phyloP scores from a whole-genome alignment of 2,888 invertebrate genomes.

The Heliconius ethilla region DNA sequence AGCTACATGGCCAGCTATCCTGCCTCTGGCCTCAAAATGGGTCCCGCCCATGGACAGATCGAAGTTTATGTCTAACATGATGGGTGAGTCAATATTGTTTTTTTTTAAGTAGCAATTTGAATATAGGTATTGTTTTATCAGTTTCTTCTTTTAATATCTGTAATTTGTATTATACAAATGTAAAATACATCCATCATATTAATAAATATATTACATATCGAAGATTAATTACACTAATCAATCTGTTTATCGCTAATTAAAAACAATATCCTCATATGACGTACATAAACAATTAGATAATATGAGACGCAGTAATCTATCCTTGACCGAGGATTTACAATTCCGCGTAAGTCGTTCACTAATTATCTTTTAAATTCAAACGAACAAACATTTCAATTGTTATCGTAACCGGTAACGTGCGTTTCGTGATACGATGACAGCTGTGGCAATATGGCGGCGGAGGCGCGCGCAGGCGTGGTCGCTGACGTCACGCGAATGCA shows the following conservation, averaged over 20 bases:
- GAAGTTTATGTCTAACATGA: constrained; percentile 95
- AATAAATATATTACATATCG: neutral
- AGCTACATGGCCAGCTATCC: constrained; percentile 96
- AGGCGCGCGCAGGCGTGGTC: constrained; percentile 82
- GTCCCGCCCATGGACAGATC: constrained; percentile 96
- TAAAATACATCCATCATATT: neutral
- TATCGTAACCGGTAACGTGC: constrained; percentile 50
- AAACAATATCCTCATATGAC: constrained; percentile 27
- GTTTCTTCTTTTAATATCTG: no score
- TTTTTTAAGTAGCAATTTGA: neutral
- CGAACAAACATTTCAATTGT: constrained; percentile 47
- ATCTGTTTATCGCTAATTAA: constrained; percentile 18
- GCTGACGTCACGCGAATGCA: constrained; percentile 71
- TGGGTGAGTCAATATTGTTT: constrained; percentile 83
- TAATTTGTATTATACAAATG: neutral
- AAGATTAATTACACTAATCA: constrained; percentile 18
- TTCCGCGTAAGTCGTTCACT: constrained; percentile 40
- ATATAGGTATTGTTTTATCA: no score
- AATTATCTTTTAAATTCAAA: constrained; percentile 38
- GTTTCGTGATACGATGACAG: constrained; percentile 48
- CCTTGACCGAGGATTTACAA: constrained; percentile 56
- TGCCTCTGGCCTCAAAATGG: constrained; percentile 96
- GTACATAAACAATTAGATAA: constrained; percentile 46
- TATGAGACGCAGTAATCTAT: constrained; percentile 47
- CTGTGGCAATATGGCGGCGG: constrained; percentile 66